These are phyloP conservation scores for Leptopilina myrica DNA, from an alignment of 2,888 invertebrate genomes.

Conservation along the genomic window DNA sequence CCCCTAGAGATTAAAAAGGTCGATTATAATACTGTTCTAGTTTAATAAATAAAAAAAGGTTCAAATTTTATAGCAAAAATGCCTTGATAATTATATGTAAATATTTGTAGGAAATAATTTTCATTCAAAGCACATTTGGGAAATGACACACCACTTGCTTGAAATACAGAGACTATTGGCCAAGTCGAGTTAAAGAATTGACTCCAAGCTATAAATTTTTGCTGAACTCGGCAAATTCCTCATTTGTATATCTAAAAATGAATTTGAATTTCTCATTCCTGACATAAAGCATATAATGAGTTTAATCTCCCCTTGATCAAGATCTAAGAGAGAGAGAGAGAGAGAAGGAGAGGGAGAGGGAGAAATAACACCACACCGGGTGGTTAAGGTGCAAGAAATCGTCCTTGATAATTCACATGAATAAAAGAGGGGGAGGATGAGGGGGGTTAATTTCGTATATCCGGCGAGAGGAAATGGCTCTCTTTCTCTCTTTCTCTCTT, in stretches of 20 bases:
- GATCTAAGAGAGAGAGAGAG: background rate
- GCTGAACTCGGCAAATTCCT: background rate
- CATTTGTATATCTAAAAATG: background rate
- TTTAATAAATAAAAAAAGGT: too few relatives aligned
- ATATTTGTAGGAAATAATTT: too few relatives aligned
- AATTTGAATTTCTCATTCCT: background rate
- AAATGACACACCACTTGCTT: too few relatives aligned
- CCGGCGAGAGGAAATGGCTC: constrained; percentile 38
- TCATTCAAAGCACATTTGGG: too few relatives aligned
- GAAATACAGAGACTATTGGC: too few relatives aligned
- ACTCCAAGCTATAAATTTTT: too few relatives aligned
- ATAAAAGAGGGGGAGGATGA: background rate
- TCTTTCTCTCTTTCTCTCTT: background rate
- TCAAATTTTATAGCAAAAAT: too few relatives aligned
- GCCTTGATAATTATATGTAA: too few relatives aligned
- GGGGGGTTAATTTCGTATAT: constrained; percentile 36
- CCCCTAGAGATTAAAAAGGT: too few relatives aligned
- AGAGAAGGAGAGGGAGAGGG: background rate
- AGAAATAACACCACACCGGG: background rate
- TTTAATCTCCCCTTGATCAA: constrained; percentile 1
- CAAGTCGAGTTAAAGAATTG: too few relatives aligned
- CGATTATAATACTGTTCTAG: too few relatives aligned
- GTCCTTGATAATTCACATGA: constrained; percentile 15
- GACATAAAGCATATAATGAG: background rate
- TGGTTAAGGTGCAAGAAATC: constrained; percentile 33